Percentiles rank a stretch among this genome's conserved stretches.
Evolutionary conservation across 2,888 invertebrate species (phyloP).

Genomic region (Ganaspis brasiliensis): DNA sequence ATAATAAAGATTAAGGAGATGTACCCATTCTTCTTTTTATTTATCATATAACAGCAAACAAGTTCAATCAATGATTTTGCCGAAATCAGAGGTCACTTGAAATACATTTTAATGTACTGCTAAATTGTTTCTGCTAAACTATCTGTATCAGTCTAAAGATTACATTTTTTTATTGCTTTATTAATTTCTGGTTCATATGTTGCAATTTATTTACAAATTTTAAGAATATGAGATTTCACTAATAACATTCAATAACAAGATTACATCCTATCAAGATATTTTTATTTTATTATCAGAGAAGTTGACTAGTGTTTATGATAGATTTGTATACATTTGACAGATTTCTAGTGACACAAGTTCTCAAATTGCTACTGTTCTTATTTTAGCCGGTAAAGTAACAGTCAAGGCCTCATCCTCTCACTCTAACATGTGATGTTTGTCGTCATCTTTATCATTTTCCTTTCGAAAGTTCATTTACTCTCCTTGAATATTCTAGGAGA

Average conservation of each 20-base stretch:
- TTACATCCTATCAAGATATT: neutral
- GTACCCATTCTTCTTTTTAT: neutral
- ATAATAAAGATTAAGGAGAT: neutral
- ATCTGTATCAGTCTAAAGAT: no score
- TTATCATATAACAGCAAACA: neutral
- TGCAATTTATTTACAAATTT: no score
- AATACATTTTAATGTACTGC: no score
- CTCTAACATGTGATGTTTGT: conserved; percentile 21
- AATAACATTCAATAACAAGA: neutral
- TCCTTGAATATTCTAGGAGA: neutral
- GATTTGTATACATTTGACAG: conserved; percentile 15
- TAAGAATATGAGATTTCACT: no score
- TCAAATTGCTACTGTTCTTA: conserved; percentile 3
- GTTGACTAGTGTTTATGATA: no score
- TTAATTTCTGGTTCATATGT: neutral
- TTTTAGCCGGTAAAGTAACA: conserved; percentile 21
- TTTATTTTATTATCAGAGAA: neutral
- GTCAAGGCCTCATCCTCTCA: conserved; percentile 7
- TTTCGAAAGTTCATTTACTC: conserved; percentile 35
- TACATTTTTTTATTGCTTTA: no score
- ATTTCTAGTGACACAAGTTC: neutral
- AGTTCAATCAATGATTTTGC: neutral
- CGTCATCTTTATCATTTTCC: neutral
- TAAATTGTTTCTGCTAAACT: no score
- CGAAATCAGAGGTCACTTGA: neutral